These are phyloP conservation scores for Drosophila parvula DNA, from an alignment of 1,140 invertebrate genomes.

Conservation along the genomic window DNA sequence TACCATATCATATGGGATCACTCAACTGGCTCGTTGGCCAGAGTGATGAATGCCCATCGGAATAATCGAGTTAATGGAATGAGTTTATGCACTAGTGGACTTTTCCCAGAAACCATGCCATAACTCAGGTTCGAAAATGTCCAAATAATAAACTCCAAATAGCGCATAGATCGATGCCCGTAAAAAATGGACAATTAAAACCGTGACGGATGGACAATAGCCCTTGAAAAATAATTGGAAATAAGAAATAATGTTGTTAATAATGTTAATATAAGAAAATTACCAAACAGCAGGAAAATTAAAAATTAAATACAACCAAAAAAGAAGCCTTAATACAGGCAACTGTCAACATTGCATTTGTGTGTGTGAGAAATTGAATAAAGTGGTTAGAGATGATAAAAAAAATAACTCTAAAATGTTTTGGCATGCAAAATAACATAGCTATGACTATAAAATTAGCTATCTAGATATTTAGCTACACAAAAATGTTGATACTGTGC, in stretches of 20 bases:
- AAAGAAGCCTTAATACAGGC: too few species aligned
- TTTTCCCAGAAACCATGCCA: background rate
- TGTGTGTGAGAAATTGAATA: too few species aligned
- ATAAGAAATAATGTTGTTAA: background rate
- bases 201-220: background rate
- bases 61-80: slow-evolving; percentile 2
- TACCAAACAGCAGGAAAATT: too few species aligned
- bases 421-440: too few species aligned
- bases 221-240: background rate
- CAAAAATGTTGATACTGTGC: too few species aligned
- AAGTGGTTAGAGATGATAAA: too few species aligned
- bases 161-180: background rate
- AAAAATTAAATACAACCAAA: too few species aligned
- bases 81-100: slow-evolving; percentile 2
- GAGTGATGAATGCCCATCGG: slow-evolving; percentile 26
- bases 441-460: too few species aligned
- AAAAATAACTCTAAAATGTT: too few species aligned
- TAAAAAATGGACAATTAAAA: background rate
- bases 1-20: slow-evolving; percentile 16
- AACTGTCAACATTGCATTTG: too few species aligned
- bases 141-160: background rate
- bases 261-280: background rate
- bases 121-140: slow-evolving; percentile 20
- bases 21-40: slow-evolving; percentile 38
- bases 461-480: too few species aligned